Evolutionary conservation across 2,797 vertebrate species (phyloP).

Genomic region (Eleutherodactylus coqui): DNA sequence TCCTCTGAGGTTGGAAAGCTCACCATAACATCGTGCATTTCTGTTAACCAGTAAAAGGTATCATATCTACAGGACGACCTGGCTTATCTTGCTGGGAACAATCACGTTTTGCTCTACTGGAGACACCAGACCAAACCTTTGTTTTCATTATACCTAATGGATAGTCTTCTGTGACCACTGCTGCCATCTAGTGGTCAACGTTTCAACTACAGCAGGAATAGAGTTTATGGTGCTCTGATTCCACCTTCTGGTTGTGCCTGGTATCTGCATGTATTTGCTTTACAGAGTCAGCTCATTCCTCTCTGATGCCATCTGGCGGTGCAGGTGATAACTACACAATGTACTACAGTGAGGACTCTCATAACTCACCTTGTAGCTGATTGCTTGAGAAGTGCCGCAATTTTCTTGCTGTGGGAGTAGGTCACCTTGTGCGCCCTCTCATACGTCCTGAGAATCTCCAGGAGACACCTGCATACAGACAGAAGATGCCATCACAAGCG

Average conservation of each 20-base stretch:
- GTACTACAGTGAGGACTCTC: neutral
- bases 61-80: too few species aligned
- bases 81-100: too few species aligned
- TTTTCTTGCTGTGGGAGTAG: slow-evolving; percentile 73
- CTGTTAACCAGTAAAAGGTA: too few species aligned
- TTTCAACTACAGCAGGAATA: neutral
- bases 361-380: slow-evolving; percentile 77
- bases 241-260: neutral
- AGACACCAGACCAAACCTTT: too few species aligned
- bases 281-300: neutral
- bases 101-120: too few species aligned
- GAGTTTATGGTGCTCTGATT: neutral
- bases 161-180: too few species aligned
- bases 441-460: slow-evolving; percentile 72
- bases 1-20: too few species aligned
- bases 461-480: slow-evolving; percentile 68
- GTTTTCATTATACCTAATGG: too few species aligned
- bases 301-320: neutral
- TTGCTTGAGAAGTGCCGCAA: slow-evolving; percentile 74
- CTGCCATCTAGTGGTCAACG: too few species aligned
- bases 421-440: slow-evolving; percentile 74
- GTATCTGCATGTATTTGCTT: neutral
- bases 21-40: too few species aligned
- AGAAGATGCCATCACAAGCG: neutral
- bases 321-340: neutral